phyloP scores from a whole-genome alignment of 2,113 vertebrate genomes.

The Piliocolobus tephrosceles region DNA sequence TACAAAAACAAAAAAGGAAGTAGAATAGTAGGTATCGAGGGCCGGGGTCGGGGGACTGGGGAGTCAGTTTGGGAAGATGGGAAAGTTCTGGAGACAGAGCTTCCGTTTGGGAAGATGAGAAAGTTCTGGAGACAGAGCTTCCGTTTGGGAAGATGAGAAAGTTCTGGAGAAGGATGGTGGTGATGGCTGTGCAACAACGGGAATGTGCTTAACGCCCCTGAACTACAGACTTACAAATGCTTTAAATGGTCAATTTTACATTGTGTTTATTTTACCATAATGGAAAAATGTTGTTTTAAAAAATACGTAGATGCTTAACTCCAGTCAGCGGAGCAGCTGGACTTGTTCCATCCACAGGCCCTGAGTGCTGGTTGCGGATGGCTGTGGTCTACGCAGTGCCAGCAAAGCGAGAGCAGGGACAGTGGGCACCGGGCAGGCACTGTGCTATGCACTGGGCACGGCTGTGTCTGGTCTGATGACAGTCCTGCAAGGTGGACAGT shows the following conservation, averaged over 20 bases:
- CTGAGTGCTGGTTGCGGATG: not conserved
- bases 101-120: too few species aligned
- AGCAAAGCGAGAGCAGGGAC: not conserved
- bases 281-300: not conserved
- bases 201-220: not conserved
- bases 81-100: not conserved
- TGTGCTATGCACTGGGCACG: not conserved
- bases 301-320: not conserved
- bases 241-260: not conserved
- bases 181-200: not conserved
- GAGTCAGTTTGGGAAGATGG: not conserved
- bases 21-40: too few species aligned
- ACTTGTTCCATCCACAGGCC: not conserved
- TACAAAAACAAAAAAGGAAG: not conserved
- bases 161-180: not conserved
- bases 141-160: not conserved
- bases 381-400: not conserved
- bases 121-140: not conserved
- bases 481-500: too few species aligned
- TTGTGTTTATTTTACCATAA: not conserved
- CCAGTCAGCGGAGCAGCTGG: rapidly evolving
- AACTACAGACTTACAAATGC: not conserved
- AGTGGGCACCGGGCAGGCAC: not conserved
- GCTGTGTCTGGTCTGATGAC: not conserved
- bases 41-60: not conserved